These are phyloP conservation scores for Serinus canaria DNA, from an alignment of 2,113 vertebrate species.

Conservation along the genomic window DNA sequence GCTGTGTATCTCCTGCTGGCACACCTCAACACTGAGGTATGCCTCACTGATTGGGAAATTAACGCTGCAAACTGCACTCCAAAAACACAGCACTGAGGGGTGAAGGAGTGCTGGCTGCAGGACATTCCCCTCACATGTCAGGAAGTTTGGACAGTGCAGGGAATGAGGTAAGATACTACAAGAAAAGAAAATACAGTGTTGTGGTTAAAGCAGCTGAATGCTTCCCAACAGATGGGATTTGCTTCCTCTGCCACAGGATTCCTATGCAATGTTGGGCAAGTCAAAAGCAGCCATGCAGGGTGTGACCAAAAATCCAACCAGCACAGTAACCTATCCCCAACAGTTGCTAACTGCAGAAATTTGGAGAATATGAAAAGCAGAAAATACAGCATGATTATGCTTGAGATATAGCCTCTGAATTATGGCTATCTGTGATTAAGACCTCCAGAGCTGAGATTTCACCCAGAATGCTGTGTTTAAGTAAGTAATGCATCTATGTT, in stretches of 20 bases:
- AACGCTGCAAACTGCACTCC: background rate
- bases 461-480: background rate
- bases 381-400: background rate
- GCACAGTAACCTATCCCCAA: background rate
- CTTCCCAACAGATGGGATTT: background rate
- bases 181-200: background rate
- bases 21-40: background rate
- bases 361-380: background rate
- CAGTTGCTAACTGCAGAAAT: background rate
- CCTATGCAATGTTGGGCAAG: background rate
- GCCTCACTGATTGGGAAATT: background rate
- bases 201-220: background rate
- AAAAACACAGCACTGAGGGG: background rate
- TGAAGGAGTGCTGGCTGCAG: background rate
- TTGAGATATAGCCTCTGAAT: background rate
- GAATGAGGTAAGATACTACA: background rate
- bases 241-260: constrained; percentile 20
- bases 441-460: background rate
- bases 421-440: background rate
- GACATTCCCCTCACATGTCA: background rate
- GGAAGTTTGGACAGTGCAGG: background rate
- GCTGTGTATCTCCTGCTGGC: background rate
- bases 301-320: background rate
- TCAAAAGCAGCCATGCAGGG: background rate
- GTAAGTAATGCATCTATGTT: background rate